Percentiles rank a stretch among this genome's conserved stretches.
Conservation (phyloP, 2,113 vertebrate genomes). For the Muscicapa adusta region DNA sequence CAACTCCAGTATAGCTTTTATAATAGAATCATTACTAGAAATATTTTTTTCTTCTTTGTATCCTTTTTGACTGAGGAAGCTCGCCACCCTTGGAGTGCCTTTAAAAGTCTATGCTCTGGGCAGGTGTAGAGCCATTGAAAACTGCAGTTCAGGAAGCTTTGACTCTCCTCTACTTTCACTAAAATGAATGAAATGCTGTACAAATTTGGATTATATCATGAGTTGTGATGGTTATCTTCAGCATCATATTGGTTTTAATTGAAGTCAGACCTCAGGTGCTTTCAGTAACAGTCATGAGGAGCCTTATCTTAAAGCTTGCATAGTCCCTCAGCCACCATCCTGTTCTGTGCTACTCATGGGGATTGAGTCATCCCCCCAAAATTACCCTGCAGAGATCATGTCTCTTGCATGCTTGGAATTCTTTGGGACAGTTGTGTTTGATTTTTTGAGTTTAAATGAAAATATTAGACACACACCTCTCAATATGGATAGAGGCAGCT, state of each 20-base stretch:
- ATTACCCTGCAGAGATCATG: not conserved
- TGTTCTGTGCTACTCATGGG: not conserved
- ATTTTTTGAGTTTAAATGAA: not conserved
- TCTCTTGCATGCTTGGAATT: not conserved
- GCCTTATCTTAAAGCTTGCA: not conserved
- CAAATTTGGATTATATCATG: not conserved
- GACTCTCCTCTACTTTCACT: not conserved
- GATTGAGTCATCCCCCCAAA: not conserved
- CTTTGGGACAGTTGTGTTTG: not conserved
- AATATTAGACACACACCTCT: not conserved
- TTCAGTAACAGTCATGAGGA: not conserved
- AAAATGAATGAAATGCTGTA: not conserved
- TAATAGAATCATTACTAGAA: not conserved
- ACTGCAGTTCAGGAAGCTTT: not conserved
- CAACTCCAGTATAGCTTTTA: not conserved
- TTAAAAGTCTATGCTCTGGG: not conserved
- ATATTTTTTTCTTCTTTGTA: not conserved
- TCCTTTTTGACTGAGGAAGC: not conserved
- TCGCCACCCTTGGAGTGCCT: not conserved
- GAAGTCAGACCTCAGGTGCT: not conserved
- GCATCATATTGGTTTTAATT: not conserved
- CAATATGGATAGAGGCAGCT: not conserved
- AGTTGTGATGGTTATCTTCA: not conserved
- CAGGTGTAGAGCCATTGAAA: not conserved
- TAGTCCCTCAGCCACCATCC: not conserved